Base-by-base conservation (phyloP, 64 coral and sea anemone genomes). In the Montipora capricornis region DNA sequence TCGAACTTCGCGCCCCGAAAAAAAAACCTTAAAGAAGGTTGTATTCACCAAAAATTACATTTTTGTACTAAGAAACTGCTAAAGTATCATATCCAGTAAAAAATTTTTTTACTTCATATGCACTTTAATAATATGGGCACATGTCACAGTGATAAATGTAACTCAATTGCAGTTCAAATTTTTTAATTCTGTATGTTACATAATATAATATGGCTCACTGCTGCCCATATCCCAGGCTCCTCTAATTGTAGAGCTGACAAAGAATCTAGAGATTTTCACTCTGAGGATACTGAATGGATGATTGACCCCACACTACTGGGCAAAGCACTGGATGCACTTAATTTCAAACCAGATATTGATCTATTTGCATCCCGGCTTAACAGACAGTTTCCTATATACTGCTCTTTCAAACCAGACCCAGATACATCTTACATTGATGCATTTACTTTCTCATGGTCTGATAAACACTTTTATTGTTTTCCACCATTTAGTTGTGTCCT, bases 231-330 rank as follows among this genome's bases (percentile, higher is more conserved):
- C 47, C 88, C 88, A 66, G 74, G 93, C 4, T 78, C 60, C 10
- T 44, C 45, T 49, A 95, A 95, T 86, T 49, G 61, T 49, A 46
- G 51, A 58, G 87, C 81, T 68, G 93, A 86, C 45, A 90, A 47
- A 53, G 79, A 90, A 78, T 95, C 87, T 57, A 57, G 93, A 20
- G 55, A 80, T 68, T 90, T 79, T 68, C 80, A 80, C 20, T 78
- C 19, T 15, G 45, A 78, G 24, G 93, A 95, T 44, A 90, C 74
- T 55, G 93, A 95, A 95, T 95, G 93, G 93, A 90, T 85, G 81
- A 46, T 95, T 52, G 53, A 87, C 47, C 55, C 26, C 49, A 64
- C 26, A 47, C 8, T 78, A n/a, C 82, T 90, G 45, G 17, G n/a
- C 12, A 47, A 71, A 29, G 88, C 44, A 53, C 74, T 95, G 4